A percentile compares a stretch with the other conserved stretches of the same genome.
Conservation (phyloP, 2,113 vertebrate species). For the Gulo gulo region DNA sequence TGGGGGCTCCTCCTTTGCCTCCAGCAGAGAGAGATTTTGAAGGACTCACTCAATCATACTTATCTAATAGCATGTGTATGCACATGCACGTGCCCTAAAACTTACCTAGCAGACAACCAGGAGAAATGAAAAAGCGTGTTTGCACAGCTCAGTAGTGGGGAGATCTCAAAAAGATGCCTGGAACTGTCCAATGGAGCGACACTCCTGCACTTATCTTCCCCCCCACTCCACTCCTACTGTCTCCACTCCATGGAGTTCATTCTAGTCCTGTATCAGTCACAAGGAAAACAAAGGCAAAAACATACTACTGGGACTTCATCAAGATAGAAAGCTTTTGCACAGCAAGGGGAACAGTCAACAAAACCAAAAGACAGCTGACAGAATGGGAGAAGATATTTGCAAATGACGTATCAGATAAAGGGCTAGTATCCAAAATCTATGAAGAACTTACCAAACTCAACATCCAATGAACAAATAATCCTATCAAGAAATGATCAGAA, state of each 20-base stretch:
- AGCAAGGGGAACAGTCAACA: not conserved
- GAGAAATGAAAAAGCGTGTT: not conserved
- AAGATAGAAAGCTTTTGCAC: not conserved
- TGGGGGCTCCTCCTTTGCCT: not conserved
- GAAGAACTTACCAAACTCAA: no score
- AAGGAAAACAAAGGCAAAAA: not conserved
- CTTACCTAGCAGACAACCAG: not conserved
- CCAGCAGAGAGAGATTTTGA: not conserved
- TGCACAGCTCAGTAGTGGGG: not conserved
- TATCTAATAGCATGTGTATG: not conserved
- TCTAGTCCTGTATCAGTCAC: not conserved
- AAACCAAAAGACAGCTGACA: no score
- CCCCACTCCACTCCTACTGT: not conserved
- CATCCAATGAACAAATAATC: no score
- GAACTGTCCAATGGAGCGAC: not conserved
- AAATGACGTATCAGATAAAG: no score
- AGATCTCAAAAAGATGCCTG: not conserved
- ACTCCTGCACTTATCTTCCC: not conserved
- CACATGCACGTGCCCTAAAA: fast-evolving
- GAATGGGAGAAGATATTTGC: no score
- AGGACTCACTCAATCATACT: not conserved
- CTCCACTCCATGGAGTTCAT: not conserved
- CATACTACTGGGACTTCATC: not conserved
- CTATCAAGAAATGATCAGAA: no score
- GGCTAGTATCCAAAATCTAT: no score